Evolutionary conservation across 2,888 invertebrate genomes (phyloP), one percentile per base, ranked within the genome.

Genomic region (Exephanes ischioxanthus): DNA sequence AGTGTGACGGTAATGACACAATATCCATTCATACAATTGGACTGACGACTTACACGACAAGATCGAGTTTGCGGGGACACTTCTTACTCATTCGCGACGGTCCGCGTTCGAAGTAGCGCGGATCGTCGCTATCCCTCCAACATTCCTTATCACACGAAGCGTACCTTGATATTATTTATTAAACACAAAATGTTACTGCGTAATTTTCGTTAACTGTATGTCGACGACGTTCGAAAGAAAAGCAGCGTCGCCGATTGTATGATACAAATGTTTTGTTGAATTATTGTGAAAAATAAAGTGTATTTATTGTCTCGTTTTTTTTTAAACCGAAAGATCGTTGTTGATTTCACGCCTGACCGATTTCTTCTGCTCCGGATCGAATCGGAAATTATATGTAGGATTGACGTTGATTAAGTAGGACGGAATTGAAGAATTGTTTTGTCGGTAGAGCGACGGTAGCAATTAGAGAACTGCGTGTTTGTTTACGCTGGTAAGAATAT

Each of bases 291-390:
- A 26, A 84, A 88, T 85, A 85, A 87, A 88, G 85, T 83, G 63
- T 87, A 86, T 84, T 88, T 84, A 85, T 88, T 88, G 72, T 73
- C 72, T 68, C 67, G 80, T 81, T 55, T 77, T 78, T 61, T 71
- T 71, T 80, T 37, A 48, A 70, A 70, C 70, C 6, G 2, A 61
- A 9, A 71, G 19, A 63, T 33, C 33, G 61, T 63, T 19, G 14
- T 73, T 75, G 9, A 51, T 63, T 73, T 33, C 19, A 16, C 22
- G 7, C 5, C 14, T 3, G 22, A 3, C 70, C 45, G 37, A 48
- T 30, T 19, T 30, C 16, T 41, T 63, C 41, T 51, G 55, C 66
- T 72, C 45, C 51, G 26, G 80, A 85, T 55, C 67, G 63, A 33
- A 48, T 41, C 22, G 61, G 51, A 77, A 77, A 79, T 82, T 75